phyloP scores from a whole-genome alignment of 2,797 vertebrate genomes.

The Coracias cyanogaster region DNA sequence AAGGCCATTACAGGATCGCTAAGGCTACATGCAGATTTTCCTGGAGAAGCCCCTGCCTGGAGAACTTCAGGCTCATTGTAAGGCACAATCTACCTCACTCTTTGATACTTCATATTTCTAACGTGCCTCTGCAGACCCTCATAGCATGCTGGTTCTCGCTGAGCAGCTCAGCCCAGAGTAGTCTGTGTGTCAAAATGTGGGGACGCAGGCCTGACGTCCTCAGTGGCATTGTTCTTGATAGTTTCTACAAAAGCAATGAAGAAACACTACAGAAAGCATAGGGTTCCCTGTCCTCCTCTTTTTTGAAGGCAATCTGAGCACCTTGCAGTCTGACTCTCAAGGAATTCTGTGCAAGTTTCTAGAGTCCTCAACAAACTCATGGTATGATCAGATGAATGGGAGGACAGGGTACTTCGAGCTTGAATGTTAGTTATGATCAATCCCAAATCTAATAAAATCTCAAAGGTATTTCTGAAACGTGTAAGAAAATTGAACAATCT shows the following conservation, averaged over 20 bases:
- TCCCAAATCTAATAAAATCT: background rate
- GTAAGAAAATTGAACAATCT: background rate
- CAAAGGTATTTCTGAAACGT: background rate
- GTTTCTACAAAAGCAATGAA: background rate
- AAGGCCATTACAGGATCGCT: background rate
- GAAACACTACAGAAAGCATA: background rate
- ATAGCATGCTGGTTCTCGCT: accelerated
- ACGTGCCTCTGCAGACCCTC: background rate
- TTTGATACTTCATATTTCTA: background rate
- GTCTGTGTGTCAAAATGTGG: accelerated
- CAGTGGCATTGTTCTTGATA: accelerated
- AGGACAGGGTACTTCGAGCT: background rate
- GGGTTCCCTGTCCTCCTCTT: background rate
- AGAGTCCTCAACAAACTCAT: background rate
- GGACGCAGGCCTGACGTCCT: background rate
- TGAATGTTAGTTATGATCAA: background rate
- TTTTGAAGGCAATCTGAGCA: accelerated
- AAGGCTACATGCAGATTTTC: background rate
- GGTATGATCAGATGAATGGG: background rate
- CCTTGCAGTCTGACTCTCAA: background rate
- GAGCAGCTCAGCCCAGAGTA: background rate
- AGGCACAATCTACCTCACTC: background rate
- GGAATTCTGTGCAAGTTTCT: background rate
- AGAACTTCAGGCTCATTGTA: accelerated
- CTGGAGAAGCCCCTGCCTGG: background rate